A percentile compares a stretch with the other conserved stretches of the same genome.
Evolutionary conservation across 2,113 vertebrate species (phyloP).

Genomic region (Cettia cetti): DNA sequence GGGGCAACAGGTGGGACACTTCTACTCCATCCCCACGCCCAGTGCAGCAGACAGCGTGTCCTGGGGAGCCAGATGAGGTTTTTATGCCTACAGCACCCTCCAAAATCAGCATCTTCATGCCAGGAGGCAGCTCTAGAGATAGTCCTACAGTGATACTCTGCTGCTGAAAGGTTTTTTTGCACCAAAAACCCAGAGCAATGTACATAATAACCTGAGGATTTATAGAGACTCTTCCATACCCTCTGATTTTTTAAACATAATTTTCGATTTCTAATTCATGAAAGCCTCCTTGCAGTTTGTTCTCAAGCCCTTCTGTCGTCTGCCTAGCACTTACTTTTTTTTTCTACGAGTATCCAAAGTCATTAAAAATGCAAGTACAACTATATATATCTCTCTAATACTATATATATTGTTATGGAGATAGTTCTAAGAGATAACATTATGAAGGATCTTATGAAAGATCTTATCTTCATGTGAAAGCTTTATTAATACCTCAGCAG

Average conservation of each 20-base stretch:
- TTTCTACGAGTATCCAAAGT: background rate
- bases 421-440: constrained; percentile 28
- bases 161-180: background rate
- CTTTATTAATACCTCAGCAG: constrained; percentile 30
- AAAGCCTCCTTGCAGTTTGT: background rate
- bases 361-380: constrained; percentile 52
- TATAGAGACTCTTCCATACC: background rate
- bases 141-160: background rate
- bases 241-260: background rate
- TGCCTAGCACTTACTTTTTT: constrained; percentile 13
- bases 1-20: background rate
- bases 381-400: constrained; percentile 49
- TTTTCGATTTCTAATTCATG: background rate
- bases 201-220: background rate
- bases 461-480: constrained; percentile 48
- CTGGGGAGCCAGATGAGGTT: background rate
- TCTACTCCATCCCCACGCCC: background rate
- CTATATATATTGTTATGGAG: constrained; percentile 51
- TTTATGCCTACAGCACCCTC: background rate
- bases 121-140: background rate
- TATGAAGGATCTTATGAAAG: constrained; percentile 48
- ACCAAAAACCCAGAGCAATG: background rate
- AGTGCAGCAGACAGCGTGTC: background rate
- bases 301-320: constrained; percentile 23
- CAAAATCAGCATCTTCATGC: background rate